Evolutionary conservation across 2,888 invertebrate genomes (phyloP), one percentile per base, ranked within the genome.

Genomic region (Netelia inedita): DNA sequence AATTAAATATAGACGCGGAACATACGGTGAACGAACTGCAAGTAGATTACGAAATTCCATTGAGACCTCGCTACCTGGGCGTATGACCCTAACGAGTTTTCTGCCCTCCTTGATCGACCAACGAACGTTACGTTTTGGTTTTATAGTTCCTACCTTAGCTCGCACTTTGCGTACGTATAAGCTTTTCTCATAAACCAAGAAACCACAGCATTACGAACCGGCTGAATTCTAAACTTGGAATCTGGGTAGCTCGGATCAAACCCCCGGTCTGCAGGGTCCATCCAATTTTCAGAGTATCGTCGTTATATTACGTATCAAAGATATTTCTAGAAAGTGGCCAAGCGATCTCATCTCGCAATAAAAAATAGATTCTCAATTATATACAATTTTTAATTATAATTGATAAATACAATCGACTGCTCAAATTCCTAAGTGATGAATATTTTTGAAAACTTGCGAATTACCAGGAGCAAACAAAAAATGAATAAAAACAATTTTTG

Each of bases 21-120:
- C 66, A 79, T 53, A 85, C 89, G 91, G 90, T 90, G 91, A 91
- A 92, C 87, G 92, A 91, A 92, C 91, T 90, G 75, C 88, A 89
- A 90, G 86, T 87, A 86, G 88, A 89, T 89, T 88, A 88, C 88
- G 87, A 91, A 91, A 89, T 91, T 91, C 88, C 88, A 90, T 89
- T 79, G 65, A 85, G 71, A 16, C 28, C 43, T 69, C 68, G 35
- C 28, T 68, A 35, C 35, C 72, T 59, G 66, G 78, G 59, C 35
- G 35, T 57, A 71, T 57, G 61, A 75, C 21, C 35, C 72, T 28
- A 63, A 78, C 72, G 43, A 55, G 66, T 68, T 43, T 66, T 66
- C 71, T 53, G n/a, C 5, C 72, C 28, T 16, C 59, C 9, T 23
- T 10, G 23, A 50, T n/a, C 35, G 35, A 14, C 23, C 1, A 23